Percentiles rank a stretch among this genome's conserved stretches.
Conservation (phyloP, 2,888 invertebrate species). For the Drosophila colorata region DNA sequence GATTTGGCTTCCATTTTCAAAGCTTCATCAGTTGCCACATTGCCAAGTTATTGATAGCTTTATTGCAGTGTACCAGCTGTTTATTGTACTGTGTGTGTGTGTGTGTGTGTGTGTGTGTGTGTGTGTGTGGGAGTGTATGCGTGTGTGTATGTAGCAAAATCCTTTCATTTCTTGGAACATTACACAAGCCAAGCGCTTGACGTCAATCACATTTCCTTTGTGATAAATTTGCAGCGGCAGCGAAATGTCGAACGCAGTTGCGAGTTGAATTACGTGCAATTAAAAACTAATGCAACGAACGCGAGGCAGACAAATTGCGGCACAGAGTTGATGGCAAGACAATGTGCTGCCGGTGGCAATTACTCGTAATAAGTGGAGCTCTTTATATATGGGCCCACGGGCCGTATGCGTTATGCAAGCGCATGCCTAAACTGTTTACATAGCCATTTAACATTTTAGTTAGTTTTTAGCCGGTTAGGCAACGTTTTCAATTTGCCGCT, state of each 20-base stretch:
- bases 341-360: slow-evolving; percentile 53
- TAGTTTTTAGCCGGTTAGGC: slow-evolving; percentile 46
- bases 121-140: neutral
- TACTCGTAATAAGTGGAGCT: slow-evolving; percentile 48
- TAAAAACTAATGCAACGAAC: slow-evolving; percentile 67
- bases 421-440: slow-evolving; percentile 63
- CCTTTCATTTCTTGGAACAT: slow-evolving; percentile 70
- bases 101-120: slow-evolving; percentile 4
- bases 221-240: slow-evolving; percentile 65
- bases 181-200: slow-evolving; percentile 54
- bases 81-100: slow-evolving; percentile 13
- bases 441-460: slow-evolving; percentile 57
- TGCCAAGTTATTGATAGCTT: slow-evolving; percentile 64
- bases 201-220: slow-evolving; percentile 75
- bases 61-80: slow-evolving; percentile 39
- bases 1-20: slow-evolving; percentile 23
- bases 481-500: slow-evolving; percentile 63
- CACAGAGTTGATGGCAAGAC: slow-evolving; percentile 57
- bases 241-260: slow-evolving; percentile 48
- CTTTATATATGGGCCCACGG: slow-evolving; percentile 19
- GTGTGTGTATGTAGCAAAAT: slow-evolving; percentile 28
- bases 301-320: slow-evolving; percentile 20
- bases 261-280: slow-evolving; percentile 71
- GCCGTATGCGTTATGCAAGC: slow-evolving; percentile 47
- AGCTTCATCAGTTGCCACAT: slow-evolving; percentile 49